Evolutionary conservation across 2,797 vertebrate genomes (phyloP), one percentile per base, ranked within the genome.

Genomic region (Cynodonichthys magdalenae): DNA sequence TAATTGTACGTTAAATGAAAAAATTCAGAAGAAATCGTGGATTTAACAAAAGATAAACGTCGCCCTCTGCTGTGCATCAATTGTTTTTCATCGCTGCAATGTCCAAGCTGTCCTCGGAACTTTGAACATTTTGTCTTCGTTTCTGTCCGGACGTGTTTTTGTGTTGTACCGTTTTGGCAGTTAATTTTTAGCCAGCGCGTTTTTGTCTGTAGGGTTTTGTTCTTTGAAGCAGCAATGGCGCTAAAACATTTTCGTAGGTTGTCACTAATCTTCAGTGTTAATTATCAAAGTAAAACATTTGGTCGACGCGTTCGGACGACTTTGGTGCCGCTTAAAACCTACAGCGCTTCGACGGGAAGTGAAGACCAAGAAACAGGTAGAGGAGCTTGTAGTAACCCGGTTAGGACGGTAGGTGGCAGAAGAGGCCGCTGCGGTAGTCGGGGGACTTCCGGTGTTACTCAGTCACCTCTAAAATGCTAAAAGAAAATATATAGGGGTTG

Each of bases 11-110:
- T 6, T 15, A 2, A 53, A 12, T 1, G 4, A 6, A 7, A 0
- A 24, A 18, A 5, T 80, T 62, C 54, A 41, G 61, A 2, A 34
- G 34, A 55, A 53, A 18, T 2, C 0, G 3, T 20, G 14, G 34
- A 29, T 31, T 24, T n/a, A 57, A 15, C 1, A 1, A 12, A 46
- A 42, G 74, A 61, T 64, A 57, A 59, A 75, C 64, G 66, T 65
- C 83, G 60, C 89, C 89, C 70, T 72, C 91, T 90, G 80, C 74
- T 88, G 91, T 3, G 0, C 5, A 3, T 1, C 10, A 14, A 8
- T 0, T 0, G 50, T 46, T 54, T 27, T 7, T 53, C n/a, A 77
- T 72, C 41, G 59, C 82, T 65, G 84, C 77, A 84, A 68, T 79
- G 74, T 71, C 57, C 70, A 82, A 49, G 0, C 6, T 31, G 51